Conservation (phyloP, 1,140 invertebrate species). For the Conopomorpha cramerella region DNA sequence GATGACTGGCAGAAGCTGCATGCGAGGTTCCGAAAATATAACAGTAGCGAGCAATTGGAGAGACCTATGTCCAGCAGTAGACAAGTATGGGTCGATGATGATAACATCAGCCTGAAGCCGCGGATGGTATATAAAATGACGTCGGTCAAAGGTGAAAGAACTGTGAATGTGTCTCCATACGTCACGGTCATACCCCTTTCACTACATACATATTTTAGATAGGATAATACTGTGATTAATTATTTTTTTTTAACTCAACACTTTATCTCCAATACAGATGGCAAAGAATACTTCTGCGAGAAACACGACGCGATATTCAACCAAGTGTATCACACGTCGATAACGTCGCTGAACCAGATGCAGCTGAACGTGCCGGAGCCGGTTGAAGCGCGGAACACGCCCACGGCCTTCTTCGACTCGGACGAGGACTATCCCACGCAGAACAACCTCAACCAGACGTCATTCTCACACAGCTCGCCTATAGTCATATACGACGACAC, state of each 20-base stretch:
- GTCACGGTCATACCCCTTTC: background rate
- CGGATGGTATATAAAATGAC: too few relatives aligned
- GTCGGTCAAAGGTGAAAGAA: too few relatives aligned
- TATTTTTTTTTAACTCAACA: too few relatives aligned
- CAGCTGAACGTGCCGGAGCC: conserved; percentile 42
- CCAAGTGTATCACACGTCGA: conserved; percentile 33
- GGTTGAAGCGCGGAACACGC: conserved; percentile 26
- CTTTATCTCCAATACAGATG: conserved; percentile 33
- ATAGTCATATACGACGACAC: conserved; percentile 47
- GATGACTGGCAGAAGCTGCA: too few relatives aligned
- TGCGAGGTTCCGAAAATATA: too few relatives aligned
- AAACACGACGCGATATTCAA: conserved; percentile 41
- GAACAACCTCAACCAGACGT: conserved; percentile 46
- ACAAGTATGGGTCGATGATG: too few relatives aligned
- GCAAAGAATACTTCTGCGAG: conserved; percentile 46
- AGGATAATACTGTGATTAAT: background rate
- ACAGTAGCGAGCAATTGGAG: too few relatives aligned
- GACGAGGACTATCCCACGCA: conserved; percentile 48
- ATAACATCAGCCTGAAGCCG: too few relatives aligned
- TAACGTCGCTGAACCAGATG: conserved; percentile 39
- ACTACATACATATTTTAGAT: conserved; percentile 3
- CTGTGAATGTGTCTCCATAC: too few relatives aligned
- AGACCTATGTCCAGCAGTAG: too few relatives aligned
- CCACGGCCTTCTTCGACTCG: conserved; percentile 28
- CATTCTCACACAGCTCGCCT: conserved; percentile 46